Evolutionary conservation across 1,140 invertebrate species (phyloP).

Genomic region (Leptopilina clavipes): DNA sequence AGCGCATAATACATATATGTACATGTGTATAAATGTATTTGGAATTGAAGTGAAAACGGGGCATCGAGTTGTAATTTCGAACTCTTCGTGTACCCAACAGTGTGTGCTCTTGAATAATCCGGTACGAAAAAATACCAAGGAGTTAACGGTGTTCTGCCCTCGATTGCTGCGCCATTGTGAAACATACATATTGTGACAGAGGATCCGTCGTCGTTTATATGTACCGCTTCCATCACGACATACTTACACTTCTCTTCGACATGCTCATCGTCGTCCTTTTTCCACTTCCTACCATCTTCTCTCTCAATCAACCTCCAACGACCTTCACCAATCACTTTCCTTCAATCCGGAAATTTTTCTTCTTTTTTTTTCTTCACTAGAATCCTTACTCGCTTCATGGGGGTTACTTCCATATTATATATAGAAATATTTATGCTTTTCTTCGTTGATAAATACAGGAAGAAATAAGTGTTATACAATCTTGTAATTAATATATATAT

Average conservation of each 20-base stretch:
- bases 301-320: conserved; percentile 38
- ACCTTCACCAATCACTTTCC: conserved; percentile 33
- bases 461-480: too few species aligned
- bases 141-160: conserved; percentile 73
- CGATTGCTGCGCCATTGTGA: conserved; percentile 72
- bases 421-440: too few species aligned
- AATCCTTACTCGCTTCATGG: background rate
- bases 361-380: background rate
- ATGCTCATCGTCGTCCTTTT: conserved; percentile 44
- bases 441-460: too few species aligned
- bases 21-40: background rate
- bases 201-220: conserved; percentile 65
- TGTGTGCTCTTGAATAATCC: conserved; percentile 62
- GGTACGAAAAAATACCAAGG: conserved; percentile 65
- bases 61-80: conserved; percentile 19
- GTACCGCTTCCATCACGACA: conserved; percentile 69
- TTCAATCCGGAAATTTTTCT: conserved; percentile 4
- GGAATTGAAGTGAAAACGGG: conserved; percentile 30
- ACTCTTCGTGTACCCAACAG: background rate
- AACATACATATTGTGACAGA: conserved; percentile 70
- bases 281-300: conserved; percentile 42
- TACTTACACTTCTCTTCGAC: conserved; percentile 59
- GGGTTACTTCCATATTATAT: too few species aligned
- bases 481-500: too few species aligned
- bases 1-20: too few species aligned